Percentiles rank a stretch among this genome's conserved stretches.
phyloP scores from a whole-genome alignment of 2,888 invertebrate genomes.

The Polyommatus iphigenia region DNA sequence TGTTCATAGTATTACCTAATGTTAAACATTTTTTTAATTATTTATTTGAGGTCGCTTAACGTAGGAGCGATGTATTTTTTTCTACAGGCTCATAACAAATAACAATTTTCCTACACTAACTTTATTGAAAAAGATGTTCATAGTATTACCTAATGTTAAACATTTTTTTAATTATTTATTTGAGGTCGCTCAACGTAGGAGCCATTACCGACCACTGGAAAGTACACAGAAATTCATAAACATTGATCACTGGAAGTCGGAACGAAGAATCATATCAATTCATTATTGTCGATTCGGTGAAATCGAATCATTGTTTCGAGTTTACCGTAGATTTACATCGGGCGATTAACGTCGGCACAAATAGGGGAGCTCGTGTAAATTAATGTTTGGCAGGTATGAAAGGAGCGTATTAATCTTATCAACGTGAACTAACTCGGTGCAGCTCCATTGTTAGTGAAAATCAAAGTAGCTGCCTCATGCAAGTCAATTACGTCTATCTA shows the following conservation, averaged over 20 bases:
- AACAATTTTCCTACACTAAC: too few species aligned
- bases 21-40: background rate
- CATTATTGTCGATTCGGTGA: slow-evolving; percentile 7
- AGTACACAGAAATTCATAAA: background rate
- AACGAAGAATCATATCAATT: background rate
- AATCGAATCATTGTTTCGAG: slow-evolving; percentile 19
- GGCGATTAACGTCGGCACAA: background rate
- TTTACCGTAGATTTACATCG: slow-evolving; percentile 11
- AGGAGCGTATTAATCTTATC: slow-evolving; percentile 18
- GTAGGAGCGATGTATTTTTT: background rate
- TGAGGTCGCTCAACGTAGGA: background rate
- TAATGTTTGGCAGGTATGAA: slow-evolving; percentile 25
- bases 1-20: too few species aligned
- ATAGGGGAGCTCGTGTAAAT: slow-evolving; percentile 8
- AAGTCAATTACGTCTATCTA: slow-evolving; percentile 76
- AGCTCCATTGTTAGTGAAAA: slow-evolving; percentile 46
- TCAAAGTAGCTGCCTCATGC: slow-evolving; percentile 73
- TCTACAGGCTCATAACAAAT: too few species aligned
- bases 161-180: background rate
- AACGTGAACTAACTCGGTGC: slow-evolving; percentile 7
- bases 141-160: background rate
- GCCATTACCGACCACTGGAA: background rate
- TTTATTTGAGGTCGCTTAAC: background rate
- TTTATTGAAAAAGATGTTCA: too few species aligned
- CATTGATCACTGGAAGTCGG: background rate